These are phyloP conservation scores for Leptinotarsa defecta DNA, from an alignment of 1,140 invertebrate species.

Conservation along the genomic window DNA sequence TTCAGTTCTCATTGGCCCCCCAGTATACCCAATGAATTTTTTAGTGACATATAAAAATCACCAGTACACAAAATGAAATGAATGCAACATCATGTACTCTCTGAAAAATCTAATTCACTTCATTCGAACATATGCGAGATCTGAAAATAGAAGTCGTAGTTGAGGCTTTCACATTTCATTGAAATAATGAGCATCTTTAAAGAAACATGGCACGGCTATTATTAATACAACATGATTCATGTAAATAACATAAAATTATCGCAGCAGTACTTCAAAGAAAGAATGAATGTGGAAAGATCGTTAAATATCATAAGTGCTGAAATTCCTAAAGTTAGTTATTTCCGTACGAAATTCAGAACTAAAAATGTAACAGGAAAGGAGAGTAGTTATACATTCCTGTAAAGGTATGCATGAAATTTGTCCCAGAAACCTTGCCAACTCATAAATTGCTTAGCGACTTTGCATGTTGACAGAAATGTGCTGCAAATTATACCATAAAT, in stretches of 20 bases:
- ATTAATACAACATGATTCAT: background rate
- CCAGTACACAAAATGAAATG: too few species aligned
- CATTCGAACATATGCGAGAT: background rate
- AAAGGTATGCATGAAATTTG: constrained; percentile 24
- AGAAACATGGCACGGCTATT: background rate
- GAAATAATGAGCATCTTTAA: constrained; percentile 1
- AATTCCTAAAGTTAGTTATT: background rate
- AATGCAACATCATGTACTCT: too few species aligned
- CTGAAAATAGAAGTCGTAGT: background rate
- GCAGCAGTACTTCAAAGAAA: background rate
- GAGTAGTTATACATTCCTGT: constrained; percentile 23
- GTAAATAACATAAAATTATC: background rate
- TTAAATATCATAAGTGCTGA: background rate
- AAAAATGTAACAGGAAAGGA: constrained; percentile 7
- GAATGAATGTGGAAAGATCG: background rate
- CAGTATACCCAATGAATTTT: too few species aligned
- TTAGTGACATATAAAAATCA: too few species aligned
- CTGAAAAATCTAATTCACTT: too few species aligned
- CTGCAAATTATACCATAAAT: constrained; percentile 1
- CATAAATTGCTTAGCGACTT: constrained; percentile 20
- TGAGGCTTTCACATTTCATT: background rate
- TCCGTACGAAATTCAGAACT: background rate
- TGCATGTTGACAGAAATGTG: constrained; percentile 4
- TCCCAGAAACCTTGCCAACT: constrained; percentile 25
- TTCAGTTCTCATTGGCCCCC: too few species aligned